Evolutionary conservation across 92 coral and sea anemone genomes (phyloP), one percentile per base, ranked within the genome.

Genomic region (Zoanthus solanderi): DNA sequence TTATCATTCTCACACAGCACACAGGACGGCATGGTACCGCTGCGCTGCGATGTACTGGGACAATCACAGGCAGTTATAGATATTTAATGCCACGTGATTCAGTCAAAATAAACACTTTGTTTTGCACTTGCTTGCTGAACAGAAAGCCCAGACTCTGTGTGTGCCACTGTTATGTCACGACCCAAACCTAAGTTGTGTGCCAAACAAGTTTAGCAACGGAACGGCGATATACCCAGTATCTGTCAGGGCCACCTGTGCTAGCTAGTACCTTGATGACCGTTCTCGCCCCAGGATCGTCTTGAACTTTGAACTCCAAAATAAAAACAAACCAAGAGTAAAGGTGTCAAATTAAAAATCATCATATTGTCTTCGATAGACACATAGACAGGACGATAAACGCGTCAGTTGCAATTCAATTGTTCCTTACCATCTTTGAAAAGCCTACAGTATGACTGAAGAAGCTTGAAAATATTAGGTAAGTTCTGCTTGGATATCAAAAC

Each of bases 1-100:
- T 61, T 87, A 63, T 95, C 94, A 45, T 94, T 90, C 13, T 94
- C 94, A 45, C 99, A 97, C 31, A 95, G 15, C 28, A 61, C 94
- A 92, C 99, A 95, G 6, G 48, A 28, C 2, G 98, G 98, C 99
- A 97, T 97, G 75, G 72, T 57, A 58, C 29, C 17, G 77, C 7
- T 0, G 3, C 23, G 23, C 23, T 23, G 23, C 23, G 23, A 23
- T 23, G 23, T 23, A 23, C 23, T 2, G 4, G 42, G 42, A 0
- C 42, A 37, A 37, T 37, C 42, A 37, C 42, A 37, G 42, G 42
- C 42, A 37, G 42, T 37, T 4, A 37, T 2, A 0, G 42, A 15
- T 65, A 65, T 65, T 12, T n/a, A 13, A 65, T 2, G 18, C 71
- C 30, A 16, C 7, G 13, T 54, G 10, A 54, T 54, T 9, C 60